Percentiles rank a stretch among this genome's conserved stretches.
phyloP scores from a whole-genome alignment of 2,888 invertebrate species.

The Drosophila yooni region DNA sequence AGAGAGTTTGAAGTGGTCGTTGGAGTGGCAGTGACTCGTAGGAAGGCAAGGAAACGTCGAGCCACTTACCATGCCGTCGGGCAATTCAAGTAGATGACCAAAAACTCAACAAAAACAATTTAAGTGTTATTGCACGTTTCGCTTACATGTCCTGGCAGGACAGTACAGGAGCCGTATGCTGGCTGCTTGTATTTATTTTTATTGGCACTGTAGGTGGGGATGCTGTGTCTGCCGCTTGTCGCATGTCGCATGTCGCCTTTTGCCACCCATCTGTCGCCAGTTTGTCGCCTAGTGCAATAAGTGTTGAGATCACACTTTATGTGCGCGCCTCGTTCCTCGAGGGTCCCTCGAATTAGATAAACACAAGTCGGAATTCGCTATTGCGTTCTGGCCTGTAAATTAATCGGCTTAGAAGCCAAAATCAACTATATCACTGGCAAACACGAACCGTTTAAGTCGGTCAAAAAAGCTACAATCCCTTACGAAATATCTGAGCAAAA shows the following conservation, averaged over 20 bases:
- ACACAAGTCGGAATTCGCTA: constrained; percentile 18
- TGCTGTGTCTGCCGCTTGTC: constrained; percentile 2
- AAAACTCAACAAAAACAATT: constrained; percentile 70
- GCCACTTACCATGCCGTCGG: constrained; percentile 57
- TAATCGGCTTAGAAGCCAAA: constrained; percentile 66
- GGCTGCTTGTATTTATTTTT: constrained; percentile 24
- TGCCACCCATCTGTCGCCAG: constrained; percentile 22
- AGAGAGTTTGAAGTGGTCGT: constrained; percentile 26
- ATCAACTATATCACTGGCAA: constrained; percentile 16
- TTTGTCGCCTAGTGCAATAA: constrained; percentile 69
- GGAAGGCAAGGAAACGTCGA: constrained; percentile 1
- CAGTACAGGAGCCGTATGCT: neutral
- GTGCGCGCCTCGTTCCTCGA: constrained; percentile 2
- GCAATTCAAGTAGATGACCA: constrained; percentile 43
- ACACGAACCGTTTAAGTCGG: neutral
- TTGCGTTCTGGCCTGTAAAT: constrained; percentile 45
- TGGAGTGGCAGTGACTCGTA: neutral
- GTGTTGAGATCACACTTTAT: constrained; percentile 70
- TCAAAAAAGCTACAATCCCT: constrained; percentile 11
- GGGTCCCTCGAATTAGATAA: constrained; percentile 25
- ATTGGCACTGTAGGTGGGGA: constrained; percentile 24
- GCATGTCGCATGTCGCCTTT: constrained; percentile 10
- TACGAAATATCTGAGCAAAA: constrained; percentile 16
- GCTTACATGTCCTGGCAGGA: constrained; percentile 44
- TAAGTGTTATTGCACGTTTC: constrained; percentile 79